A percentile compares a stretch with the other conserved stretches of the same genome.
Evolutionary conservation across 2,113 vertebrate genomes (phyloP).

Genomic region (Epinephelus cyanopodus): DNA sequence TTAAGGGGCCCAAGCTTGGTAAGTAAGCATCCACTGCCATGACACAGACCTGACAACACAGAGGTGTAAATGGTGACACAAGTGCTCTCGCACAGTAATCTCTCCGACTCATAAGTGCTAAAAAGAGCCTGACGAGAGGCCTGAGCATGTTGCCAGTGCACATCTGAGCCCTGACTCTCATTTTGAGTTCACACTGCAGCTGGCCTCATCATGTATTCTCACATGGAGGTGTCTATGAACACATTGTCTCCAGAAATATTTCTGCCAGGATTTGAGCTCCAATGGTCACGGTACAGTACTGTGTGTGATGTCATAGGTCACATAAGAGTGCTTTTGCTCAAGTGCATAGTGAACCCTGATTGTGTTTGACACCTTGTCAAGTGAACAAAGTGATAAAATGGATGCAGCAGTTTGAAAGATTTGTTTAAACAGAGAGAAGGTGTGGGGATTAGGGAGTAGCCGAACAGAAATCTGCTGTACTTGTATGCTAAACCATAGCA

Average conservation of each 20-base stretch:
- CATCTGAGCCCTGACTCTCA: not conserved
- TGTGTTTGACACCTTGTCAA: not conserved
- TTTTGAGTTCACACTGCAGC: not conserved
- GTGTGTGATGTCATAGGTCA: not conserved
- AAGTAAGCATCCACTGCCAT: not conserved
- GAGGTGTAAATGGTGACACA: not conserved
- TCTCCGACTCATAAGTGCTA: not conserved
- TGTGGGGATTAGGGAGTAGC: not conserved
- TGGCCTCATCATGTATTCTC: not conserved
- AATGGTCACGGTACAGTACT: not conserved
- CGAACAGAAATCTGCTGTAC: not conserved
- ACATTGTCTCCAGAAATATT: not conserved
- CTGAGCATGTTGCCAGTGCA: not conserved
- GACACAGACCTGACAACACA: not conserved
- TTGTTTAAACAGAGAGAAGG: not conserved
- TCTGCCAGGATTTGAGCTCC: not conserved
- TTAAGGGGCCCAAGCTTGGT: not conserved
- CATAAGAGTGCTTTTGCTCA: not conserved
- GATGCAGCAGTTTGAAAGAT: not conserved
- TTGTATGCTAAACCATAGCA: not conserved
- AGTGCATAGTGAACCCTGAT: not conserved
- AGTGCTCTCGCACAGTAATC: not conserved
- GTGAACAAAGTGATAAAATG: not conserved
- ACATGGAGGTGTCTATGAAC: not conserved
- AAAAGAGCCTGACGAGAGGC: not conserved